Evolutionary conservation across 2,797 vertebrate genomes (phyloP).

Genomic region (Euthynnus affinis): DNA sequence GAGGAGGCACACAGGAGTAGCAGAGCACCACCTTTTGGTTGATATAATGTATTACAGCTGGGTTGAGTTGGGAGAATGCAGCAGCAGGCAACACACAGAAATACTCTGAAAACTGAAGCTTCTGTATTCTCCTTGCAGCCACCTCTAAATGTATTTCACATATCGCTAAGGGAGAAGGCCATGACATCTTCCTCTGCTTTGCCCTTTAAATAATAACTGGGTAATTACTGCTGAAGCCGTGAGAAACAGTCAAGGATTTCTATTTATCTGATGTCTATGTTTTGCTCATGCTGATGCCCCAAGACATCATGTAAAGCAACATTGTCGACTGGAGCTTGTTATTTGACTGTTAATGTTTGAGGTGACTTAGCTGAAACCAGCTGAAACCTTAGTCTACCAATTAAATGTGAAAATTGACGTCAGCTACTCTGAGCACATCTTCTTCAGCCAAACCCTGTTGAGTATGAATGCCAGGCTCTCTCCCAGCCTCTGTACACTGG

Average conservation of each 20-base stretch:
- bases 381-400: conserved; percentile 16
- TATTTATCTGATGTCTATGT: conserved; percentile 1
- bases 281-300: too few relatives aligned
- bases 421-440: neutral
- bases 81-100: conserved; percentile 37
- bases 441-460: conserved; percentile 7
- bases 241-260: conserved; percentile 1
- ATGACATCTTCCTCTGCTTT: conserved; percentile 34
- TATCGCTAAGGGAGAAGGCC: neutral
- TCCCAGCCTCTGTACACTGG: neutral
- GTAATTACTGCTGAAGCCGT: conserved; percentile 2
- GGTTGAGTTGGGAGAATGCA: conserved; percentile 29
- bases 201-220: conserved; percentile 14
- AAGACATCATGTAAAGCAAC: neutral
- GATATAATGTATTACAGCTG: conserved; percentile 35
- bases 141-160: conserved; percentile 39
- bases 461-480: conserved; percentile 13
- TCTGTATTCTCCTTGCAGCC: conserved; percentile 9
- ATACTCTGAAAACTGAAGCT: conserved; percentile 13
- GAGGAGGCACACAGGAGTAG: conserved; percentile 55
- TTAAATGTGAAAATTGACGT: conserved; percentile 31
- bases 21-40: conserved; percentile 83
- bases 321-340: neutral
- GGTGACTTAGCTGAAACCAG: neutral
- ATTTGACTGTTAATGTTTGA: neutral